These are phyloP conservation scores for Tenthredo scrophulariae DNA, from an alignment of 2,888 invertebrate species.

Conservation along the genomic window DNA sequence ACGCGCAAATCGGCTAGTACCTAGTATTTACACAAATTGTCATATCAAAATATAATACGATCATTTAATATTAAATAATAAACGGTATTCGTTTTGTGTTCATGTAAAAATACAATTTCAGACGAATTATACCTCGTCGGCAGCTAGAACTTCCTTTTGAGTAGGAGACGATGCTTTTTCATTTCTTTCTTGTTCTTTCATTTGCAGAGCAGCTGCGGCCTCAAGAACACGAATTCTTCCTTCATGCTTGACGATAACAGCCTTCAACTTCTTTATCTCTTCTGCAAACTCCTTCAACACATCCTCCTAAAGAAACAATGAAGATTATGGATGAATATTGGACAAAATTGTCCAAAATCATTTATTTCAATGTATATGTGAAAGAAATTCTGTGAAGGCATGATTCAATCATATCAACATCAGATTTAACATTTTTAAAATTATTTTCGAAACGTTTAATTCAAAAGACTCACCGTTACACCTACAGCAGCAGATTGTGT, in stretches of 20 bases:
- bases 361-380: not conserved
- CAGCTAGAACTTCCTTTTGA: conserved; percentile 72
- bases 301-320: conserved; percentile 81
- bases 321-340: not conserved
- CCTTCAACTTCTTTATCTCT: conserved; percentile 94
- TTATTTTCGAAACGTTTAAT: not conserved
- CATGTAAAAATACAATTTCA: conserved; percentile 57
- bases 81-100: conserved; percentile 64
- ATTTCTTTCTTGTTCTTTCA: conserved; percentile 76
- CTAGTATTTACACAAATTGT: conserved; percentile 78
- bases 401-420: not conserved
- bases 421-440: not conserved
- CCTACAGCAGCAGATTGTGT: conserved; percentile 61
- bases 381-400: not conserved
- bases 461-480: conserved; percentile 66
- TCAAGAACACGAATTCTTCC: conserved; percentile 90
- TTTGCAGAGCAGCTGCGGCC: conserved; percentile 80
- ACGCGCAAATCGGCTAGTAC: conserved; percentile 62
- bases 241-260: conserved; percentile 97
- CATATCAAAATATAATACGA: conserved; percentile 77
- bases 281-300: conserved; percentile 91
- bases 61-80: conserved; percentile 62
- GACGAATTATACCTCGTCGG: conserved; percentile 75
- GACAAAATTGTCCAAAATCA: not conserved
- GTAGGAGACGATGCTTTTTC: conserved; percentile 71